Conservation (phyloP, 2,113 vertebrate genomes). For the Megaleporinus macrocephalus region DNA sequence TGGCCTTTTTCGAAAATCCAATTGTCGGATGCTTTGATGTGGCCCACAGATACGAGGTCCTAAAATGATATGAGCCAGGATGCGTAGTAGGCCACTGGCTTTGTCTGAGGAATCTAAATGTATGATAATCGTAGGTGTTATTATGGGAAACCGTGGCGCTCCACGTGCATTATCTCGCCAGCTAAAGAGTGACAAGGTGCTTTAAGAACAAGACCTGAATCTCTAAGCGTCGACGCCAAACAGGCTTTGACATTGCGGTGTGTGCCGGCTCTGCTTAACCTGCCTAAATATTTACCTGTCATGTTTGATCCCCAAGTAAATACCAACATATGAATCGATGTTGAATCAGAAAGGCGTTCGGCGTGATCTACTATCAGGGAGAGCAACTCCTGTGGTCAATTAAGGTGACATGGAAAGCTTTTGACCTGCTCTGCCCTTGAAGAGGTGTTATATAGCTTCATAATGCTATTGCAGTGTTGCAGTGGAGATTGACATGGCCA, state of each 20-base stretch:
- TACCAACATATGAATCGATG: conserved; percentile 40
- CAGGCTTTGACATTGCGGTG: neutral
- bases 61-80: conserved; percentile 60
- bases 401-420: neutral
- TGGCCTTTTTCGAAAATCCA: conserved; percentile 60
- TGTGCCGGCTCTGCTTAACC: conserved; percentile 6
- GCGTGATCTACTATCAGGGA: neutral
- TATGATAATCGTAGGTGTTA: conserved; percentile 55
- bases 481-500: no score
- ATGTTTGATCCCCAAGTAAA: conserved; percentile 69
- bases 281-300: conserved; percentile 80
- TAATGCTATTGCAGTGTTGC: no score
- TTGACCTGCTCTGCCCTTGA: neutral
- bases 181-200: neutral
- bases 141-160: neutral
- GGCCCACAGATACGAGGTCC: conserved; percentile 57
- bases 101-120: conserved; percentile 68
- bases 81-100: conserved; percentile 42
- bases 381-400: neutral
- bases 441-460: neutral
- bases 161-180: neutral
- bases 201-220: conserved; percentile 14
- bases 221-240: neutral
- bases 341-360: neutral
- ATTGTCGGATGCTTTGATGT: conserved; percentile 63